Conservation (phyloP, 92 coral and sea anemone genomes). For the Porites rus region DNA sequence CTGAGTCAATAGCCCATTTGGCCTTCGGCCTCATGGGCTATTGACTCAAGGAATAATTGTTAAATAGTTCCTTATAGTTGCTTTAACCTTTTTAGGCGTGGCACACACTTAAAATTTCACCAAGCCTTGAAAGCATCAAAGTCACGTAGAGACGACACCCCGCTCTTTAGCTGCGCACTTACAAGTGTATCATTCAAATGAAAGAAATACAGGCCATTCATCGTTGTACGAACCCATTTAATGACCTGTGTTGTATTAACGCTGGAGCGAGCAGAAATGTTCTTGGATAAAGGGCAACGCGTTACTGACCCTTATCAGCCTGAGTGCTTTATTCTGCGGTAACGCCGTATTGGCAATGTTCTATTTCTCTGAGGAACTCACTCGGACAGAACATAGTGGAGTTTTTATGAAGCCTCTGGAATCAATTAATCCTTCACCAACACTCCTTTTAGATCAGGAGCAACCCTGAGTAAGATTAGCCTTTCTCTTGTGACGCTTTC, state of each 20-base stretch:
- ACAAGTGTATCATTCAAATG: too few relatives aligned
- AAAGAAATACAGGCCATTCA: not conserved
- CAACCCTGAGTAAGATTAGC: not conserved
- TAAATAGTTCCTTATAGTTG: too few relatives aligned
- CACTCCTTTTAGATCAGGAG: not conserved
- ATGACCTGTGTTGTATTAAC: not conserved
- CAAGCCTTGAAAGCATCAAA: conserved; percentile 81
- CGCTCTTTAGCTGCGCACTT: not conserved
- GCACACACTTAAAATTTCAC: conserved; percentile 78
- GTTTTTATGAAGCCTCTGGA: not conserved
- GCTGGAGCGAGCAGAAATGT: not conserved
- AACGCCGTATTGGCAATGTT: too few relatives aligned
- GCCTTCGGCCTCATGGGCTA: too few relatives aligned
- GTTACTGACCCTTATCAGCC: not conserved
- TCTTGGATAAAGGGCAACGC: not conserved
- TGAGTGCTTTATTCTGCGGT: not conserved
- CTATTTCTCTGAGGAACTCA: too few relatives aligned
- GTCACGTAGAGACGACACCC: not conserved
- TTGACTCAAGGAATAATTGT: too few relatives aligned
- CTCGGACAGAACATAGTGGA: not conserved
- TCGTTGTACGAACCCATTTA: not conserved
- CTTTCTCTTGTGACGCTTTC: not conserved
- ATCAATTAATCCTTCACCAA: not conserved
- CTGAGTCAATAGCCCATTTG: too few relatives aligned
- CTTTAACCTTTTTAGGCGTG: conserved; percentile 62